Conservation (phyloP, 2,888 invertebrate species). For the Lasioglossum villosulum region DNA sequence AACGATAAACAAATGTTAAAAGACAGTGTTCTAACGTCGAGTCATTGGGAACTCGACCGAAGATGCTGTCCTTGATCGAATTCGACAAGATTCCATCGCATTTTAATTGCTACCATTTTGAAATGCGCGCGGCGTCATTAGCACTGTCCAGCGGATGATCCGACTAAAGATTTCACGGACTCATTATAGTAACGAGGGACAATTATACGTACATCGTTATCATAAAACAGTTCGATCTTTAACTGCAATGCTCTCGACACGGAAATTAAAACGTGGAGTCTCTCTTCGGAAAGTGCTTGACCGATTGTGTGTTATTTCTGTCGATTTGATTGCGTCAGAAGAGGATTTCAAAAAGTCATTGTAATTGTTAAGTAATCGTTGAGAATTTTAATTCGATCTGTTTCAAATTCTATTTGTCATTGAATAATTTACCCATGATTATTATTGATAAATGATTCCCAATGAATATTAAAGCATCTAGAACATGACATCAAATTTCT, state of each 20-base stretch:
- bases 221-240: neutral
- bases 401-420: neutral
- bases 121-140: neutral
- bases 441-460: no score
- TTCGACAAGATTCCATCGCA: neutral
- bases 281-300: neutral
- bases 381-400: neutral
- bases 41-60: neutral
- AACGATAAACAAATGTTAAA: neutral
- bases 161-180: neutral
- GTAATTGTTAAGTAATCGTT: neutral
- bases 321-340: neutral
- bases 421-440: neutral
- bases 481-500: neutral
- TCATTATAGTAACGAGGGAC: neutral
- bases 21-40: neutral
- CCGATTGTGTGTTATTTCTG: neutral
- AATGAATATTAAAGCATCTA: neutral
- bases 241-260: neutral
- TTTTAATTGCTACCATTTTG: neutral
- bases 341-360: neutral
- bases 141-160: neutral
- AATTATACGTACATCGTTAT: neutral
- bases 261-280: neutral
- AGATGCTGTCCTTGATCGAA: neutral